These are phyloP conservation scores for Chunga burmeisteri DNA, from an alignment of 2,113 vertebrate genomes.

Conservation along the genomic window DNA sequence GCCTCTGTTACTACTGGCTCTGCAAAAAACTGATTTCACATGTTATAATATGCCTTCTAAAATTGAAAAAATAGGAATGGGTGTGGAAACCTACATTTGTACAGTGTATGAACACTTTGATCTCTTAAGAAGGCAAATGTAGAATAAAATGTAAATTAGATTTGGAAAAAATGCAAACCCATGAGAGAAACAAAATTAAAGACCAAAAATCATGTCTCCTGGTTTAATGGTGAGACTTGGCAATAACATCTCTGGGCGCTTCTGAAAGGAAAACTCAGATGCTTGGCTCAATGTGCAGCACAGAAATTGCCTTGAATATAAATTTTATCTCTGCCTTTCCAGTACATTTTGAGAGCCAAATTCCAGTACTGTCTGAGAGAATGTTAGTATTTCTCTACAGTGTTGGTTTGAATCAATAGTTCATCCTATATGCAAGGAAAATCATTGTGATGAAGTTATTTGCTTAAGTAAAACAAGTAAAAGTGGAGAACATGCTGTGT, in stretches of 20 bases:
- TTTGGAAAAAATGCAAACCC: constrained; percentile 25
- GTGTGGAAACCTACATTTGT: constrained; percentile 47
- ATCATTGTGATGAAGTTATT: neutral
- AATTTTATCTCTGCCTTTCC: constrained; percentile 32
- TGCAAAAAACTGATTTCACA: constrained; percentile 41
- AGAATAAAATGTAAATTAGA: constrained; percentile 32
- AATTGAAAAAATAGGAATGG: constrained; percentile 37
- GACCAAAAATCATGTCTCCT: neutral
- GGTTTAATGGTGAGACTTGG: constrained; percentile 23
- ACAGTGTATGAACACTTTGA: neutral
- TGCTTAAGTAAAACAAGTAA: neutral
- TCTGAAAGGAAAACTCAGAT: constrained; percentile 35
- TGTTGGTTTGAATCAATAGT: neutral
- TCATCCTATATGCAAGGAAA: constrained; percentile 4
- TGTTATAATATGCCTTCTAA: constrained; percentile 28
- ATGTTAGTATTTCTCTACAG: neutral
- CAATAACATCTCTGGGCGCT: constrained; percentile 5
- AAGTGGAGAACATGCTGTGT: neutral
- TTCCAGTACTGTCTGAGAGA: constrained; percentile 14
- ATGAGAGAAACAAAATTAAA: constrained; percentile 40
- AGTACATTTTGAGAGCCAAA: constrained; percentile 8
- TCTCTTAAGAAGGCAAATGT: constrained; percentile 16
- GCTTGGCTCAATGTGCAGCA: constrained; percentile 4
- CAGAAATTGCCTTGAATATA: constrained; percentile 12
- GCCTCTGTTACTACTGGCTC: constrained; percentile 37